Conservation (phyloP, 2,888 invertebrate species). For the Hoplodrina ambigua region DNA sequence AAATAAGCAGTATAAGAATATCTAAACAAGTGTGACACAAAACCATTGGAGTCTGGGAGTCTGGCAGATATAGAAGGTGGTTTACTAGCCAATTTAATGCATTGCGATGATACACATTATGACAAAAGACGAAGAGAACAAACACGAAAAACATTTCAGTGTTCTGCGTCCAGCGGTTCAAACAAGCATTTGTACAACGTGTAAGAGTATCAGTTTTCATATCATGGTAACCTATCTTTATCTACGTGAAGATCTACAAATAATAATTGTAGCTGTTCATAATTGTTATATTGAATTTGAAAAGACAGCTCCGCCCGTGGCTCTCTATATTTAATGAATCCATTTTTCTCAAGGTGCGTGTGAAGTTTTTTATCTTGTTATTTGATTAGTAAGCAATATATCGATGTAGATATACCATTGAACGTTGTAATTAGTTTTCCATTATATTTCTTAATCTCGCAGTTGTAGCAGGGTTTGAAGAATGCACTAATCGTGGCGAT, state of each 20-base stretch:
- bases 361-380: slow-evolving; percentile 27
- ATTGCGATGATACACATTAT: no score
- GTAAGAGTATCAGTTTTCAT: not conserved
- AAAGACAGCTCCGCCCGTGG: not conserved
- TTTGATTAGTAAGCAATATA: slow-evolving; percentile 23
- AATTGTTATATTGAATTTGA: slow-evolving; percentile 25
- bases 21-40: no score
- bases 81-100: no score
- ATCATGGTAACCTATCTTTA: not conserved
- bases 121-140: no score
- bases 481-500: not conserved
- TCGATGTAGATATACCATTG: slow-evolving; percentile 33
- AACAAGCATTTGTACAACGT: no score
- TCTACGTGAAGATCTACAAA: not conserved
- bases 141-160: no score
- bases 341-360: slow-evolving; percentile 32
- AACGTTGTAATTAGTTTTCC: not conserved
- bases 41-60: not conserved
- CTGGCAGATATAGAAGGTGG: not conserved
- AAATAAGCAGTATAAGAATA: no score
- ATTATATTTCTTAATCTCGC: not conserved
- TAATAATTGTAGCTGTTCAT: slow-evolving; percentile 1
- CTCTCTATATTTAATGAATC: slow-evolving; percentile 32
- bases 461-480: not conserved
- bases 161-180: no score